Evolutionary conservation across 2,797 vertebrate genomes (phyloP).

Genomic region (Strix occidentalis): DNA sequence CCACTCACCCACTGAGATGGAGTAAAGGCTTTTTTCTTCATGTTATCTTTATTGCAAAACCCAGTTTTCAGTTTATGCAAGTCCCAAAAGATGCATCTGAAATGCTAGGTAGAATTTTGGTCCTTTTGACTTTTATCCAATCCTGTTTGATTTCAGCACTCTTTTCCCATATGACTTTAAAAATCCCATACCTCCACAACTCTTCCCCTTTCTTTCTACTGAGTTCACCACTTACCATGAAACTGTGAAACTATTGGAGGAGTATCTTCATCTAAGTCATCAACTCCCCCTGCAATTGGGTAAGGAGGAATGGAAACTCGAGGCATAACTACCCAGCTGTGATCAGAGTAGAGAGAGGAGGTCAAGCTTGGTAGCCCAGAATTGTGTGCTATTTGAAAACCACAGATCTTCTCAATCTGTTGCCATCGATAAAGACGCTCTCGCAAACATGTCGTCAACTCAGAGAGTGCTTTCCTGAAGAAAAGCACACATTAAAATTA

Average conservation of each 20-base stretch:
- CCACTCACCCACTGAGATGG: neutral
- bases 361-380: slow-evolving; percentile 93
- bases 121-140: neutral
- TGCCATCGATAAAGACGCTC: slow-evolving; percentile 99
- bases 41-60: neutral
- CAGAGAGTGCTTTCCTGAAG: slow-evolving; percentile 92
- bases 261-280: slow-evolving; percentile 97
- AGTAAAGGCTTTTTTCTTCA: neutral
- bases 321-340: slow-evolving; percentile 99
- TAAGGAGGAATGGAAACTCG: slow-evolving; percentile 95
- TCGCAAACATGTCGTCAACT: slow-evolving; percentile 93
- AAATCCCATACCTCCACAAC: neutral
- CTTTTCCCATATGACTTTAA: neutral
- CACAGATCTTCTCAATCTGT: slow-evolving; percentile 96
- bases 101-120: neutral
- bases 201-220: neutral
- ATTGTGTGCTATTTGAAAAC: slow-evolving; percentile 95
- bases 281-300: slow-evolving; percentile 96
- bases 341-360: slow-evolving; percentile 94
- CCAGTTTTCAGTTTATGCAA: neutral
- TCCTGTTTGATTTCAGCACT: neutral
- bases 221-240: slow-evolving; percentile 79
- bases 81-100: neutral
- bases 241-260: slow-evolving; percentile 96
- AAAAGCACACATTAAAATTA: neutral